A percentile compares a stretch with the other conserved stretches of the same genome.
Conservation (phyloP, 2,797 vertebrate species). For the Emys orbicularis region DNA sequence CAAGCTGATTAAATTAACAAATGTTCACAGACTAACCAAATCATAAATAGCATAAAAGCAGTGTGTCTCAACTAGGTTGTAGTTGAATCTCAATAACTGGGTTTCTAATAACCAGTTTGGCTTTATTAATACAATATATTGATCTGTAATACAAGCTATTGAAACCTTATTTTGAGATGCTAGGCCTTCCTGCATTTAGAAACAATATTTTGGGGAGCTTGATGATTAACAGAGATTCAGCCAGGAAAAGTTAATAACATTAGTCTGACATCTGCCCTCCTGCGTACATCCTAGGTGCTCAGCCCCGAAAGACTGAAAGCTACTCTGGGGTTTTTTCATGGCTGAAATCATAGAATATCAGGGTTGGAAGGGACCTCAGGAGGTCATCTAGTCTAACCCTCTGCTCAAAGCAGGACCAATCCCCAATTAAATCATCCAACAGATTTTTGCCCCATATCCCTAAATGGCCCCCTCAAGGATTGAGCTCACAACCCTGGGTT, state of each 20-base stretch:
- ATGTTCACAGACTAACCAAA: background rate
- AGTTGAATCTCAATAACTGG: background rate
- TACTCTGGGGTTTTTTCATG: background rate
- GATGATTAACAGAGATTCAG: background rate
- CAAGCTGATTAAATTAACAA: background rate
- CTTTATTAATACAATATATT: background rate
- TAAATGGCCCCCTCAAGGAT: too few relatives aligned
- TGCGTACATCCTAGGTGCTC: background rate
- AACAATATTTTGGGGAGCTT: background rate
- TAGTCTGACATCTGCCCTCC: background rate
- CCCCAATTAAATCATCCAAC: too few relatives aligned
- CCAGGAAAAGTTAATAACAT: background rate
- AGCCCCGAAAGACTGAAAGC: background rate
- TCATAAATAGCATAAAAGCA: background rate
- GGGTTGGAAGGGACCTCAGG: too few relatives aligned
- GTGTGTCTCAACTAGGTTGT: background rate
- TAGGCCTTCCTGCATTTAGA: background rate
- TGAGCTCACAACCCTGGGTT: too few relatives aligned
- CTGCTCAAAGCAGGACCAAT: too few relatives aligned
- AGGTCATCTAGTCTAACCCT: too few relatives aligned
- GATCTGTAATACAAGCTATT: background rate
- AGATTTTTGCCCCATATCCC: too few relatives aligned
- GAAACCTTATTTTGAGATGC: background rate
- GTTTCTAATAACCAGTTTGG: background rate
- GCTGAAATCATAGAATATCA: background rate